phyloP scores from a whole-genome alignment of 2,888 invertebrate genomes.

The Plebejus melissa region DNA sequence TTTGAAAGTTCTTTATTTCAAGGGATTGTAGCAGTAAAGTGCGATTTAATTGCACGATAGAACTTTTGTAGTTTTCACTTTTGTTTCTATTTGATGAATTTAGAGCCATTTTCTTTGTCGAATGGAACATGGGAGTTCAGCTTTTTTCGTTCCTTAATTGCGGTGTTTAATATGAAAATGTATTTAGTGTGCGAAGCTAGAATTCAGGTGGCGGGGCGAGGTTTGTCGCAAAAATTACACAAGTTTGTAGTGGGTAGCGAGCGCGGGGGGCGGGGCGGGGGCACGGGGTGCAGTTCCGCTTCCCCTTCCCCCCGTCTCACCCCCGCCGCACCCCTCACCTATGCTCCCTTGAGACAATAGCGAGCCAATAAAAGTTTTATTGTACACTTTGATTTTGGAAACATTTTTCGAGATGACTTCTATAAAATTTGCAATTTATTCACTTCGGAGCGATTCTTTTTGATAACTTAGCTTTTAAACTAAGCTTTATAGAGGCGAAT shows the following conservation, averaged over 20 bases:
- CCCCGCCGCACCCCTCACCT: slow-evolving; percentile 42
- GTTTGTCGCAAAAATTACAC: slow-evolving; percentile 60
- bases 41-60: slow-evolving; percentile 72
- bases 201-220: slow-evolving; percentile 47
- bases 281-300: slow-evolving; percentile 39
- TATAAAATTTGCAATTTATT: slow-evolving; percentile 68
- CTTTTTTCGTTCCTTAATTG: slow-evolving; percentile 9
- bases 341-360: slow-evolving; percentile 57
- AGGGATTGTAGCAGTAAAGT: slow-evolving; percentile 71
- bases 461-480: slow-evolving; percentile 50
- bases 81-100: slow-evolving; percentile 67
- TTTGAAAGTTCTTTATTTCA: slow-evolving; percentile 73
- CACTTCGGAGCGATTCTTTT: slow-evolving; percentile 50
- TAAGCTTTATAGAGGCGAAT: slow-evolving; percentile 34
- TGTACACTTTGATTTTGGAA: slow-evolving; percentile 68
- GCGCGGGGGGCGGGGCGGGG: slow-evolving; percentile 32
- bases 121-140: slow-evolving; percentile 13
- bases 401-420: slow-evolving; percentile 68
- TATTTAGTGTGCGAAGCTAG: slow-evolving; percentile 33
- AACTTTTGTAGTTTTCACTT: slow-evolving; percentile 60
- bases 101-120: slow-evolving; percentile 53
- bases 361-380: slow-evolving; percentile 73
- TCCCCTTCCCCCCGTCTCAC: slow-evolving; percentile 30
- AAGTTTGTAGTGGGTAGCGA: slow-evolving; percentile 45
- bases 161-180: slow-evolving; percentile 6